phyloP scores from a whole-genome alignment of 2,113 vertebrate species.

The Anolis sagrei region DNA sequence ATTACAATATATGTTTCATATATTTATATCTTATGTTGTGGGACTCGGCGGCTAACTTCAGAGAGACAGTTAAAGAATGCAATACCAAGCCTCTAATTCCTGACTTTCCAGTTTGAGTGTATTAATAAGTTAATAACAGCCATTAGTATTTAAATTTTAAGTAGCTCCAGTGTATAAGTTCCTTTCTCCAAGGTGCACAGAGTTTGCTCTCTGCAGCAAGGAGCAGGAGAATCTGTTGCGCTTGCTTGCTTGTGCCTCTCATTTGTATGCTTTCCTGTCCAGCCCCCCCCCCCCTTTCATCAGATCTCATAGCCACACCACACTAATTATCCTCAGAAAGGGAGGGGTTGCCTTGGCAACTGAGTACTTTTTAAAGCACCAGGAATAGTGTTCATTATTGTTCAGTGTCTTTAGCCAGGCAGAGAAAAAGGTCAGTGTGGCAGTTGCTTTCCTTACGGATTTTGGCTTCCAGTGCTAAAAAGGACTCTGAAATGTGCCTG shows the following conservation, averaged over 20 bases:
- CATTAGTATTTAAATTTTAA: background rate
- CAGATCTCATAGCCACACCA: conserved; percentile 69
- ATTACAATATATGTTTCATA: background rate
- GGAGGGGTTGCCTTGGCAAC: conserved; percentile 79
- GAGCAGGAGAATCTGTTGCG: background rate
- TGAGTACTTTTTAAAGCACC: conserved; percentile 67
- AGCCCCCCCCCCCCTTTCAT: conserved; percentile 3
- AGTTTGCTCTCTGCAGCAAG: background rate
- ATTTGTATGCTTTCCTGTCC: background rate
- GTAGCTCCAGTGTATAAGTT: background rate
- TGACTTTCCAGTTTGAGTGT: background rate
- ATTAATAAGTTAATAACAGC: no score
- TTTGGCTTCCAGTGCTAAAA: conserved; percentile 39
- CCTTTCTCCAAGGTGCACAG: background rate
- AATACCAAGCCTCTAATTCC: background rate
- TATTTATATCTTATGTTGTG: background rate
- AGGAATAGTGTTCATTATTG: conserved; percentile 71
- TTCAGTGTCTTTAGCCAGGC: conserved; percentile 57
- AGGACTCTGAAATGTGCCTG: background rate
- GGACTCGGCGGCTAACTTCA: background rate
- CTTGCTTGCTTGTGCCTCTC: conserved; percentile 11
- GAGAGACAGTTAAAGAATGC: background rate
- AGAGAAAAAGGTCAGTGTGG: conserved; percentile 60
- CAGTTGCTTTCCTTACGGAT: conserved; percentile 60
- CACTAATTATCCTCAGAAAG: conserved; percentile 81